Evolutionary conservation across 2,888 invertebrate species (phyloP).

Genomic region (Bruchidius siliquastri): DNA sequence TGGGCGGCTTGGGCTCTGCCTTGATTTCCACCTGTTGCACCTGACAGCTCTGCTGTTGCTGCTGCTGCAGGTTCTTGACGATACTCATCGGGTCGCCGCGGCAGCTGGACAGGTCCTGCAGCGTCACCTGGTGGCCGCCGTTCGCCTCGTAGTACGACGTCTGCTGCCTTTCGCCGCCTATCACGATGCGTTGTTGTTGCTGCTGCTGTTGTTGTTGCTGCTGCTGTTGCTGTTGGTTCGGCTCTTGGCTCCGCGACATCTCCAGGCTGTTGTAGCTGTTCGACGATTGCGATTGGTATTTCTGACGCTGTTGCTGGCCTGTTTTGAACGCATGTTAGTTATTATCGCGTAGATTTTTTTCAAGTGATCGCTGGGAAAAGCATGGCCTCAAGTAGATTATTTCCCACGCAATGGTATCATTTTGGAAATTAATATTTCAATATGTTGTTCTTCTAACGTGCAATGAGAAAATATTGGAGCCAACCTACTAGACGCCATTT

Average conservation of each 20-base stretch:
- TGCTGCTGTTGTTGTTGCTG: slow-evolving; percentile 9
- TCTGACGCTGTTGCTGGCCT: slow-evolving; percentile 40
- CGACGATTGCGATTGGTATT: slow-evolving; percentile 44
- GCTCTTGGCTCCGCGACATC: slow-evolving; percentile 25
- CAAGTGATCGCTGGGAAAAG: no score
- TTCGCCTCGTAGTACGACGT: slow-evolving; percentile 60
- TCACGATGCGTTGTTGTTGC: slow-evolving; percentile 27
- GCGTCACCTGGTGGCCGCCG: slow-evolving; percentile 54
- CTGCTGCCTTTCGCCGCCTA: slow-evolving; percentile 56
- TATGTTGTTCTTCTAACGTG: no score
- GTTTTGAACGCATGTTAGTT: slow-evolving; percentile 31
- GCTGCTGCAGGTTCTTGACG: slow-evolving; percentile 60
- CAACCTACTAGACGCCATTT: no score
- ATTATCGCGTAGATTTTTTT: no score
- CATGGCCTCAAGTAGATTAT: no score
- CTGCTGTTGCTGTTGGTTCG: slow-evolving; percentile 9
- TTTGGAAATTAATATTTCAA: no score
- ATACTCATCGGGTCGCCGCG: slow-evolving; percentile 73
- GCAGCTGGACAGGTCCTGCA: slow-evolving; percentile 70
- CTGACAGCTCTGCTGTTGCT: slow-evolving; percentile 38
- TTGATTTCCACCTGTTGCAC: slow-evolving; percentile 41
- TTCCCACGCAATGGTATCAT: no score
- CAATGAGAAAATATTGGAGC: no score
- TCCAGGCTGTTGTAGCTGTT: slow-evolving; percentile 46
- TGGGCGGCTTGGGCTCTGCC: slow-evolving; percentile 42